These are phyloP conservation scores for Pelusios castaneus DNA, from an alignment of 2,113 vertebrate species.

Conservation along the genomic window DNA sequence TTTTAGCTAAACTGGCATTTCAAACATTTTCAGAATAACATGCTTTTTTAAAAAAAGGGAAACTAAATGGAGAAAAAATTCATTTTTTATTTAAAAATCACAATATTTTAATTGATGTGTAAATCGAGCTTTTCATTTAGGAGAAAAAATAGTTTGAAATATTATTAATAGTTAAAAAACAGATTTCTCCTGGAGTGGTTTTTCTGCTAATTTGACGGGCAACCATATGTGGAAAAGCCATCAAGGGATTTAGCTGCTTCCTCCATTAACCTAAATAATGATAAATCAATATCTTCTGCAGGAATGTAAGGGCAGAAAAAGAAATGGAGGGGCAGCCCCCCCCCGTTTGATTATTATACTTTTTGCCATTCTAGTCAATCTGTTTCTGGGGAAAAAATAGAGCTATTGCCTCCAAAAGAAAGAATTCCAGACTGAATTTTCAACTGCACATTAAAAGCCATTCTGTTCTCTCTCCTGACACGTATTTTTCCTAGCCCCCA, in stretches of 20 bases:
- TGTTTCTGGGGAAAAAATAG: neutral
- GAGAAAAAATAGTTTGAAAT: neutral
- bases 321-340: neutral
- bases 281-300: constrained; percentile 8
- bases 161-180: neutral
- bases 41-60: neutral
- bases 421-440: neutral
- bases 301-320: neutral
- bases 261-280: neutral
- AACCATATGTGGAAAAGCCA: neutral
- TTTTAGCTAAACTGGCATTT: neutral
- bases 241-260: neutral
- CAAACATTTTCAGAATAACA: neutral
- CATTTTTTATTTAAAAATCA: neutral
- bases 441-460: neutral
- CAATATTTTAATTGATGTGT: neutral
- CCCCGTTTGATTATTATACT: too few relatives aligned
- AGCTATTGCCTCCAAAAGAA: neutral
- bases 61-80: neutral
- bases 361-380: neutral
- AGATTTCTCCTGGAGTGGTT: neutral
- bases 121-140: neutral
- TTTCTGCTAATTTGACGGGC: neutral
- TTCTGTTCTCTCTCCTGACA: neutral
- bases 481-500: neutral